Base-by-base conservation (phyloP, 2,888 invertebrate species). In the Baronia brevicornis region DNA sequence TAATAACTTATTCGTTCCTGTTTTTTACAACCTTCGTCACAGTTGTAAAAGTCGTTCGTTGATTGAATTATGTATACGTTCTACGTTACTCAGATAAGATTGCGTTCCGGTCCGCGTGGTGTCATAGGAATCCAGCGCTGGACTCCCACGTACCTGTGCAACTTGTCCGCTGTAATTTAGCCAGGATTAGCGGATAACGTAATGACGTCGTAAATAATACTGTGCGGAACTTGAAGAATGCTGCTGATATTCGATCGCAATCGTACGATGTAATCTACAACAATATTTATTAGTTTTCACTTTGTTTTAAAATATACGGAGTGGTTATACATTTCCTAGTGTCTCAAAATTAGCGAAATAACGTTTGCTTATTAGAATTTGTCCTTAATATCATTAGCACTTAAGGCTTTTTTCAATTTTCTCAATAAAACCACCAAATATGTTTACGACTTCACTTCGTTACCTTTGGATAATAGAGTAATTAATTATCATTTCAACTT, bases 41-140 rank as follows among this genome's bases (percentile, higher is more conserved):
- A n/a, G n/a, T n/a, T n/a, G n/a, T n/a, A n/a, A n/a, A n/a, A n/a
- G n/a, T n/a, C n/a, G n/a, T n/a, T n/a, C n/a, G n/a, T n/a, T n/a
- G n/a, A 46, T 42, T 45, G 43, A 40, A 43, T 42, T 43, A 44
- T 29, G 29, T 28, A 39, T 36, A 40, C 42, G 47, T 50, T 42
- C 43, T 43, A 39, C 39, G 42, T 36, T 41, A 33, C 30, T 33
- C 34, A 24, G 49, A 53, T 50, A 46, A 44, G 47, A 49, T 51
- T 42, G 43, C 40, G 38, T 41, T 40, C 21, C 40, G 38, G 39
- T 40, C 21, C 22, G 34, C 44, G 41, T 36, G 31, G 33, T 46
- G 50, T 46, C 43, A 46, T 38, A 48, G 46, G 46, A 53, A 46
- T 51, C 47, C 46, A 39, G 39, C 35, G 36, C 41, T 36, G 34